These are phyloP conservation scores for Onychomys leucogaster DNA, from an alignment of 2,797 vertebrate species.

Conservation along the genomic window DNA sequence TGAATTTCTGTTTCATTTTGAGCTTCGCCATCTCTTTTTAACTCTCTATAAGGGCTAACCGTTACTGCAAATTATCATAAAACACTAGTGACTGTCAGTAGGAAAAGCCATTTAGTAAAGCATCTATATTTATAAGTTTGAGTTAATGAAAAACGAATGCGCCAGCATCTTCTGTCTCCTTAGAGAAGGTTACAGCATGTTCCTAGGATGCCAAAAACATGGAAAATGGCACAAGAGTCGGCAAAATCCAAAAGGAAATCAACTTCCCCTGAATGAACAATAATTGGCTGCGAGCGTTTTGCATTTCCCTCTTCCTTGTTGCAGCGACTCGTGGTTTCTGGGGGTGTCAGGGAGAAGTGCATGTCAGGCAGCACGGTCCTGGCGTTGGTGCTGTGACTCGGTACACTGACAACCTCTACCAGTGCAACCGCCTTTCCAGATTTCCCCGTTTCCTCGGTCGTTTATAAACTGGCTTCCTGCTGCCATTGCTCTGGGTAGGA, in stretches of 20 bases:
- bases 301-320: neutral
- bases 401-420: neutral
- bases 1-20: conserved; percentile 26
- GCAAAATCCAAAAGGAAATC: conserved; percentile 53
- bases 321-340: neutral
- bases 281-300: conserved; percentile 5
- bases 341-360: neutral
- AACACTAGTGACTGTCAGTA: neutral
- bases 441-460: neutral
- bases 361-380: neutral
- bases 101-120: neutral
- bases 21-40: neutral
- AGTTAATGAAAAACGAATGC: conserved; percentile 14
- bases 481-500: neutral
- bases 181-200: neutral
- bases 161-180: neutral
- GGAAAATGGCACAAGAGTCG: neutral
- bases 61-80: neutral
- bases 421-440: neutral
- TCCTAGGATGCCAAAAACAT: neutral
- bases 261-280: neutral
- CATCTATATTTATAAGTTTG: neutral
- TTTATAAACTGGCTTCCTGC: neutral
- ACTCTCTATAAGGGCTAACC: neutral
- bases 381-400: neutral